phyloP scores from a whole-genome alignment of 2,113 vertebrate genomes.

The Cyanocitta stelleri region DNA sequence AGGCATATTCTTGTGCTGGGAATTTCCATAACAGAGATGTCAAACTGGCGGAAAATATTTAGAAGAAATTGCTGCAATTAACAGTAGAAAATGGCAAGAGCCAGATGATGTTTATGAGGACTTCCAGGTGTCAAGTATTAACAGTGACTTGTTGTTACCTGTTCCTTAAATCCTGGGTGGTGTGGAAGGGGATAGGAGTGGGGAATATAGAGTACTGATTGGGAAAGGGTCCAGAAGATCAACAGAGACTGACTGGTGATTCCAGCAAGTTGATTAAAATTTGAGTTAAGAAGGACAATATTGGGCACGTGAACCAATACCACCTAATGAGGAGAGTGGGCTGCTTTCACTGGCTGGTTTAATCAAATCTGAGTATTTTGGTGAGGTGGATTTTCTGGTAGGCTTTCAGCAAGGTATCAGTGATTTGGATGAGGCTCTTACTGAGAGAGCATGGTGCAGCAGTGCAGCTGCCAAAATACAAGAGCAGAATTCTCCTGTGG shows the following conservation, averaged over 20 bases:
- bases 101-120: neutral
- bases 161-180: neutral
- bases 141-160: neutral
- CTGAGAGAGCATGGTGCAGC: neutral
- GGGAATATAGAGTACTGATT: rapidly evolving
- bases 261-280: neutral
- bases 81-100: neutral
- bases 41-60: neutral
- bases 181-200: neutral
- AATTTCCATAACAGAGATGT: neutral
- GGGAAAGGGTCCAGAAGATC: neutral
- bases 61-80: neutral
- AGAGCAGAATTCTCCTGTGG: neutral
- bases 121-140: neutral
- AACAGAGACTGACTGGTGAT: neutral
- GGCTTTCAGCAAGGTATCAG: neutral
- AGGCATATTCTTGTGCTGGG: neutral
- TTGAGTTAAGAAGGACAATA: neutral
- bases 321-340: neutral
- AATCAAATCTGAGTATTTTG: neutral
- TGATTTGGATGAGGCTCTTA: neutral
- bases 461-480: neutral
- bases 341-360: neutral
- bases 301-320: neutral
- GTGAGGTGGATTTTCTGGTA: neutral